Percentiles rank a stretch among this genome's conserved stretches.
phyloP scores from a whole-genome alignment of 1,140 invertebrate genomes.

The Macrobrachium nipponense region DNA sequence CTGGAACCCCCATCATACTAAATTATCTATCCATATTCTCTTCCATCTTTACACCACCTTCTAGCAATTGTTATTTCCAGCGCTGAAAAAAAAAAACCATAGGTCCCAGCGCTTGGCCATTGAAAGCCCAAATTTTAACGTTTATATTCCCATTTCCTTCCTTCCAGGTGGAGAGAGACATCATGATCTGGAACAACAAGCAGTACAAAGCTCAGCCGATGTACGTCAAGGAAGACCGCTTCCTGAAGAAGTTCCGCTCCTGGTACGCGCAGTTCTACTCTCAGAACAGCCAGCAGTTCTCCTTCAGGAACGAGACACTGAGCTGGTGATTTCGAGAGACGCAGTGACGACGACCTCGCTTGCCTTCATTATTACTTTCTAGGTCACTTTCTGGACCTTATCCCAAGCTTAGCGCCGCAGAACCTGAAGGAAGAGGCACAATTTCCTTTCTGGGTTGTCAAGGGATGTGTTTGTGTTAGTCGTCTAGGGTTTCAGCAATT shows the following conservation, averaged over 20 bases:
- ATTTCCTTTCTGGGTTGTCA: too few relatives aligned
- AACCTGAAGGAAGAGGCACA: too few relatives aligned
- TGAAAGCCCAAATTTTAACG: neutral
- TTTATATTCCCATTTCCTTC: neutral
- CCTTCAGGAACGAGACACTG: constrained; percentile 67
- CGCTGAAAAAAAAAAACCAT: neutral
- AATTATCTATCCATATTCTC: too few relatives aligned
- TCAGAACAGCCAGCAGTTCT: constrained; percentile 76
- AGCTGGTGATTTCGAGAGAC: constrained; percentile 67
- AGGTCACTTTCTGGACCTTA: too few relatives aligned
- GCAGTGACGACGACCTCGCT: too few relatives aligned
- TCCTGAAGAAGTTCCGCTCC: constrained; percentile 78
- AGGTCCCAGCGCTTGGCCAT: neutral
- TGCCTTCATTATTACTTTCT: too few relatives aligned
- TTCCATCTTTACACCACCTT: too few relatives aligned
- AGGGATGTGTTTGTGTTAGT: too few relatives aligned
- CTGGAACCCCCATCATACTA: too few relatives aligned
- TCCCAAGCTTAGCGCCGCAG: too few relatives aligned
- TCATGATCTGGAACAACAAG: constrained; percentile 91
- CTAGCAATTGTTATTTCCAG: too few relatives aligned
- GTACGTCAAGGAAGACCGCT: constrained; percentile 81
- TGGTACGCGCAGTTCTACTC: constrained; percentile 93
- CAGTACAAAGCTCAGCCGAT: constrained; percentile 78
- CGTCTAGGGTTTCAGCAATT: too few relatives aligned
- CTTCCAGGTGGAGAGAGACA: constrained; percentile 84